Conservation (phyloP, 2,113 vertebrate species). For the Thymallus thymallus region DNA sequence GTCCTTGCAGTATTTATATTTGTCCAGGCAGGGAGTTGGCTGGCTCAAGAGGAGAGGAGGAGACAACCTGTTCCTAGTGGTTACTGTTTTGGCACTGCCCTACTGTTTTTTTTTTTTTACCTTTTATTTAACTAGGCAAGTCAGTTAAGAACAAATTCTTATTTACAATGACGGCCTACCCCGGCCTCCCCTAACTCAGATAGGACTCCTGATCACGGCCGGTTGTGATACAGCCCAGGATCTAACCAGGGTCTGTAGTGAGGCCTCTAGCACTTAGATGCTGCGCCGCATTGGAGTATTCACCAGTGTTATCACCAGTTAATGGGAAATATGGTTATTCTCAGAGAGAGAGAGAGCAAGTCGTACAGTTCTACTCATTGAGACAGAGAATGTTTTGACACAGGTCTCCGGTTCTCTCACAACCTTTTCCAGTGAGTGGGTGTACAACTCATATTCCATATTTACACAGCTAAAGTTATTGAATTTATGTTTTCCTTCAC, state of each 20-base stretch:
- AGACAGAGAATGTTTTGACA: not conserved
- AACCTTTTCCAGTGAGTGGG: not conserved
- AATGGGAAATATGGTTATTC: not conserved
- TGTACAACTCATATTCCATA: slow-evolving; percentile 13
- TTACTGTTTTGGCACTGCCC: not conserved
- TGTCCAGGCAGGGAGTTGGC: slow-evolving; percentile 3
- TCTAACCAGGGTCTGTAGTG: no score
- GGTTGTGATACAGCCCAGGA: no score
- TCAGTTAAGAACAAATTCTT: no score
- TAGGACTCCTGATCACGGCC: no score
- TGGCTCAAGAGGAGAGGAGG: not conserved
- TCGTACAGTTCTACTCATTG: not conserved
- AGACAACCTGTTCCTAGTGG: not conserved
- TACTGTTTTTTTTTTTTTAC: no score
- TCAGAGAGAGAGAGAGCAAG: not conserved
- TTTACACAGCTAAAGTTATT: slow-evolving; percentile 11
- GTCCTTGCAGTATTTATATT: slow-evolving; percentile 19
- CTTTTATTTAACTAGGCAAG: no score
- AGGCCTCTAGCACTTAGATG: no score
- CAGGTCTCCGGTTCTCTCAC: not conserved
- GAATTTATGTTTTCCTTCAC: slow-evolving; percentile 42
- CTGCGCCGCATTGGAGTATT: no score
- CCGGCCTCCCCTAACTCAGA: no score
- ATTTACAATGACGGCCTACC: no score
- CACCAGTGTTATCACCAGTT: not conserved